Percentiles rank a stretch among this genome's conserved stretches.
These are phyloP conservation scores for Carterocephalus palaemon DNA, from an alignment of 2,888 invertebrate species.

Conservation along the genomic window DNA sequence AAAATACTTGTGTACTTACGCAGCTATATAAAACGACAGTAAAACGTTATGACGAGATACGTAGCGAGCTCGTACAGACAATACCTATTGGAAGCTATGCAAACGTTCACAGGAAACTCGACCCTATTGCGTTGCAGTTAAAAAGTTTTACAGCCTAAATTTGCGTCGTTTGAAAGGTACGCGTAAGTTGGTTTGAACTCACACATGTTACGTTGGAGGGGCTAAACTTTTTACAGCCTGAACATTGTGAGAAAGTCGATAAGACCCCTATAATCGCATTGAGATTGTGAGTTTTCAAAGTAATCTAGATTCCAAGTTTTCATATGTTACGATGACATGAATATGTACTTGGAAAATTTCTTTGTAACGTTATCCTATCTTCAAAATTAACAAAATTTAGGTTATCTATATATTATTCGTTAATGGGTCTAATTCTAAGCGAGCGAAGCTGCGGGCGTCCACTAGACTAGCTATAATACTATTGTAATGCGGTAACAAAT, in stretches of 20 bases:
- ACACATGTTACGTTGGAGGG: conserved; percentile 60
- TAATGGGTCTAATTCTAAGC: too few relatives aligned
- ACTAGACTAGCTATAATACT: neutral
- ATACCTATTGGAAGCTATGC: conserved; percentile 23
- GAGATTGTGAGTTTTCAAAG: conserved; percentile 48
- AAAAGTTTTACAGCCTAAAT: conserved; percentile 14
- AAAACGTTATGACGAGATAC: conserved; percentile 71
- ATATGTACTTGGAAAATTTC: conserved; percentile 21
- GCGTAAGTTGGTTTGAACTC: conserved; percentile 40
- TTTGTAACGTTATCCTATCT: conserved; percentile 16
- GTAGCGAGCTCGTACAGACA: conserved; percentile 52
- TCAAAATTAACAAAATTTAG: too few relatives aligned
- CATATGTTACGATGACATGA: conserved; percentile 26
- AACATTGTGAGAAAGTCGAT: conserved; percentile 64
- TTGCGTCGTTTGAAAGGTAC: conserved; percentile 26
- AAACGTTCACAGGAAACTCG: conserved; percentile 26
- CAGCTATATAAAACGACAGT: conserved; percentile 55
- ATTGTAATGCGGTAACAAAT: neutral
- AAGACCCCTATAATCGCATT: conserved; percentile 59
- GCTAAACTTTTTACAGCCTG: conserved; percentile 70
- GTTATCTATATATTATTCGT: too few relatives aligned
- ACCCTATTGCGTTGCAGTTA: conserved; percentile 29
- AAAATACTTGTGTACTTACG: conserved; percentile 42
- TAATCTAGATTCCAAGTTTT: conserved; percentile 38
- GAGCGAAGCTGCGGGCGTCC: neutral